Conservation (phyloP, 2,888 invertebrate genomes). For the Xestia xanthographa region DNA sequence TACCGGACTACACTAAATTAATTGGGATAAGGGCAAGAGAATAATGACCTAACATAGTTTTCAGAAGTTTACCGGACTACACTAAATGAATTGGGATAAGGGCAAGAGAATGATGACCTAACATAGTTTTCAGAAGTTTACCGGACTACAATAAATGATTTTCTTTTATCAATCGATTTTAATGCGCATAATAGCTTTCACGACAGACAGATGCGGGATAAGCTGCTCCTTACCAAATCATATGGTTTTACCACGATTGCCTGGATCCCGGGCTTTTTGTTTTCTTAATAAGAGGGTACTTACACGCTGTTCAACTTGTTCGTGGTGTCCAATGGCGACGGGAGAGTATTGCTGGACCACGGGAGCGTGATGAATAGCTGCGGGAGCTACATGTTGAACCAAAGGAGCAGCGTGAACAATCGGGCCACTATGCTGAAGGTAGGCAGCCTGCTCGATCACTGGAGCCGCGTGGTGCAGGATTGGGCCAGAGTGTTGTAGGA, state of each 20-base stretch:
- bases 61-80: background rate
- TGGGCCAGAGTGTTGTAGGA: constrained; percentile 67
- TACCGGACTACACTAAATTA: background rate
- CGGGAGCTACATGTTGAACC: constrained; percentile 52
- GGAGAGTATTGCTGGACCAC: constrained; percentile 73
- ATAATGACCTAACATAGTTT: no score
- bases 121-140: background rate
- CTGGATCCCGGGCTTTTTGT: no score
- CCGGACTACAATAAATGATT: background rate
- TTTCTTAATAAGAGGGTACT: constrained; percentile 61
- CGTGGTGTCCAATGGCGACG: constrained; percentile 74
- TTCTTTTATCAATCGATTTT: background rate
- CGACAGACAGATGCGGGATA: background rate
- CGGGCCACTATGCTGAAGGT: constrained; percentile 65
- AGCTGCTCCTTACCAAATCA: background rate
- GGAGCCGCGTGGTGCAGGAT: constrained; percentile 69
- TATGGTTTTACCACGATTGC: background rate
- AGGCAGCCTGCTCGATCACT: constrained; percentile 65
- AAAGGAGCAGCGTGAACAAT: constrained; percentile 66
- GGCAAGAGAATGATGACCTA: no score
- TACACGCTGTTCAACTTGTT: constrained; percentile 78
- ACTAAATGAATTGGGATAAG: background rate
- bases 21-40: no score
- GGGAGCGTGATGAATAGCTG: constrained; percentile 64
- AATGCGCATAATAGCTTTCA: background rate